These are phyloP conservation scores for Scatophagus argus DNA, from an alignment of 2,113 vertebrate species.

Conservation along the genomic window DNA sequence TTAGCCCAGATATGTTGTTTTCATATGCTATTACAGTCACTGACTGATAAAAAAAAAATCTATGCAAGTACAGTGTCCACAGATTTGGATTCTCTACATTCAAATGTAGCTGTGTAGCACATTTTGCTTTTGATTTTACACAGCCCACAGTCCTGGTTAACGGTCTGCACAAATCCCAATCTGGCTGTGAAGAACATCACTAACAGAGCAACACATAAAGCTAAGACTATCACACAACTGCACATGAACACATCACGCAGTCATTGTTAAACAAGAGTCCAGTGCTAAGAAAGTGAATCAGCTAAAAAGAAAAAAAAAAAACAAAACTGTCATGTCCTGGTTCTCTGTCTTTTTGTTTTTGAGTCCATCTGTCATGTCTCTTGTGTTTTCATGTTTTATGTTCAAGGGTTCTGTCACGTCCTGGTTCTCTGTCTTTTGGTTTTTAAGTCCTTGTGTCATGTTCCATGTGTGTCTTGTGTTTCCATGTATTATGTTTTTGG, in stretches of 20 bases:
- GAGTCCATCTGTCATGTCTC: too few species aligned
- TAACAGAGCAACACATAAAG: constrained; percentile 1
- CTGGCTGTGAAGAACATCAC: constrained; percentile 12
- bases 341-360: too few species aligned
- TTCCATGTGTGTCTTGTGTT: too few species aligned
- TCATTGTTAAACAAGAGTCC: background rate
- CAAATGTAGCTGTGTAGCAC: background rate
- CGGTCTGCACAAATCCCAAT: constrained; percentile 8
- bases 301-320: background rate
- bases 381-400: too few species aligned
- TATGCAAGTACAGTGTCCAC: background rate
- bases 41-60: background rate
- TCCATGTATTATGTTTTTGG: too few species aligned
- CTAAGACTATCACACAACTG: background rate
- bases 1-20: background rate
- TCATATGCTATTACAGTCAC: background rate
- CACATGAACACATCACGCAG: background rate
- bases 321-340: too few species aligned
- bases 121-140: constrained; percentile 7
- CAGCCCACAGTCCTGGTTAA: background rate
- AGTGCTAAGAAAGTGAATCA: background rate
- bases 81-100: background rate
- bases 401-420: too few species aligned
- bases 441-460: too few species aligned
- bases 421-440: too few species aligned